Evolutionary conservation across 2,113 vertebrate species (phyloP).

Genomic region (Prolemur simus): DNA sequence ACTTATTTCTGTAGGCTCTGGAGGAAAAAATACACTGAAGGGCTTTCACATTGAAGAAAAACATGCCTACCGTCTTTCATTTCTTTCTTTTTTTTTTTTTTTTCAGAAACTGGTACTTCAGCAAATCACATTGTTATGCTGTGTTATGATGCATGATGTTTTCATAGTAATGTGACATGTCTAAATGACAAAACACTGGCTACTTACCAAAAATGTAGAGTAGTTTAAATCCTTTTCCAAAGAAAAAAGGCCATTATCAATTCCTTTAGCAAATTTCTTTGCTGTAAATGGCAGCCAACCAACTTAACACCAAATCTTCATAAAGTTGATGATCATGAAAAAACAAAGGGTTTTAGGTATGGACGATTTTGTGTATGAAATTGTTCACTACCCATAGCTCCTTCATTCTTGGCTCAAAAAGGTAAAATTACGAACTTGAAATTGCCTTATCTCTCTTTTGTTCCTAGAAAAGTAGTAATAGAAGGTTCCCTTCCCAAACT

Average conservation of each 20-base stretch:
- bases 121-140: slow-evolving; percentile 80
- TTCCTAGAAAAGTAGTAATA: slow-evolving; percentile 27
- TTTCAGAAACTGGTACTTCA: slow-evolving; percentile 70
- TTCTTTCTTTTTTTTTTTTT: neutral
- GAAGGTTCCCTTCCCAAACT: neutral
- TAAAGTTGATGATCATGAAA: slow-evolving; percentile 46
- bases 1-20: neutral
- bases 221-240: slow-evolving; percentile 25
- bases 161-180: slow-evolving; percentile 77
- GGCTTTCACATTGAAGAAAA: neutral
- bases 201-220: slow-evolving; percentile 80
- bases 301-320: slow-evolving; percentile 73
- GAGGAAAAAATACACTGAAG: neutral
- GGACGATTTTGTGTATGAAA: slow-evolving; percentile 65
- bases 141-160: slow-evolving; percentile 79
- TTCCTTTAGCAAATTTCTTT: slow-evolving; percentile 68
- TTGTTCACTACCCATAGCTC: slow-evolving; percentile 12
- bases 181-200: slow-evolving; percentile 81
- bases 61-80: neutral
- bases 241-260: slow-evolving; percentile 65
- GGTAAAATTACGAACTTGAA: slow-evolving; percentile 61
- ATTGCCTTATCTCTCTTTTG: slow-evolving; percentile 49
- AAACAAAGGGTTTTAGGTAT: slow-evolving; percentile 72
- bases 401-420: slow-evolving; percentile 54
- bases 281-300: slow-evolving; percentile 64